Percentiles rank a stretch among this genome's conserved stretches.
Conservation (phyloP, 1,140 invertebrate species). For the Mizuhopecten yessoensis region DNA sequence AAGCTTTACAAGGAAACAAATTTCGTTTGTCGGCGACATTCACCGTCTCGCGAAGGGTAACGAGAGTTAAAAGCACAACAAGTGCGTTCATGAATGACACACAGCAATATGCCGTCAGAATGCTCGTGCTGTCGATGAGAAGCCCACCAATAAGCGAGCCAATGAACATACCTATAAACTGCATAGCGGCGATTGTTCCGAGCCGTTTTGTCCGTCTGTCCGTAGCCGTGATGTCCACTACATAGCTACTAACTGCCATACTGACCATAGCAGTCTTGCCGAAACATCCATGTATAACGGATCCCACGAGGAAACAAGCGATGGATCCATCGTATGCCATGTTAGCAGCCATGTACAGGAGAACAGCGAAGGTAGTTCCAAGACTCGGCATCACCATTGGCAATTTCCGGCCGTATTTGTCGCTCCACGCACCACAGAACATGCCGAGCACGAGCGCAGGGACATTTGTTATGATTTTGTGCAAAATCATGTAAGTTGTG, state of each 20-base stretch:
- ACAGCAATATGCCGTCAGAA: slow-evolving; percentile 71
- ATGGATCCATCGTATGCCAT: slow-evolving; percentile 59
- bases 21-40: slow-evolving; percentile 62
- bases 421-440: slow-evolving; percentile 81
- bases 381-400: slow-evolving; percentile 76
- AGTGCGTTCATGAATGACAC: slow-evolving; percentile 68
- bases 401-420: slow-evolving; percentile 75
- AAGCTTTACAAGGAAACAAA: slow-evolving; percentile 65
- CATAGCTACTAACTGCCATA: slow-evolving; percentile 79
- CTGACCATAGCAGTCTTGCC: slow-evolving; percentile 78
- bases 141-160: slow-evolving; percentile 75
- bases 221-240: slow-evolving; percentile 69
- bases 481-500: slow-evolving; percentile 75
- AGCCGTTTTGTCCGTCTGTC: slow-evolving; percentile 71
- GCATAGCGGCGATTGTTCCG: slow-evolving; percentile 77
- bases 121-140: slow-evolving; percentile 67
- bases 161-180: slow-evolving; percentile 78
- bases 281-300: slow-evolving; percentile 74
- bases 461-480: slow-evolving; percentile 75
- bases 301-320: slow-evolving; percentile 73
- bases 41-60: slow-evolving; percentile 71
- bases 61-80: slow-evolving; percentile 67
- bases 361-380: slow-evolving; percentile 73
- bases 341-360: slow-evolving; percentile 75
- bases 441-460: slow-evolving; percentile 76